These are phyloP conservation scores for Tromatobia lineatoria DNA, from an alignment of 2,888 invertebrate species.

Conservation along the genomic window DNA sequence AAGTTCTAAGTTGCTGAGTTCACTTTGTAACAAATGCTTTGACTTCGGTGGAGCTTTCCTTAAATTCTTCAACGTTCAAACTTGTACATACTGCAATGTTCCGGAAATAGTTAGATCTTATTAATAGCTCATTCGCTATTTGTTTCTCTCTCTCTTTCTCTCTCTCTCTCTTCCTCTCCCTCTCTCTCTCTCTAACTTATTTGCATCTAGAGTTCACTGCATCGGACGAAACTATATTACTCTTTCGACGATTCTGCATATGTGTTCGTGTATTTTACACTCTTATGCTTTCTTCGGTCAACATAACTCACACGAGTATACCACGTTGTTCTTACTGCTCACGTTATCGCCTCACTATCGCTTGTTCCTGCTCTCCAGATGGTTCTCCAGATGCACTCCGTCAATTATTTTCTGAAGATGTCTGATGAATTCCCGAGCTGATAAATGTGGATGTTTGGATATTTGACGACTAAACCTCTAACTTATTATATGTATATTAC, in stretches of 20 bases:
- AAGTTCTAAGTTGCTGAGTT: too few species aligned
- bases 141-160: constrained; percentile 1
- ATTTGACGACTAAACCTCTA: neutral
- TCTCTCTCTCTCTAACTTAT: constrained; percentile 8
- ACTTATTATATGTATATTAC: too few species aligned
- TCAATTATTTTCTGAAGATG: neutral
- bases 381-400: neutral
- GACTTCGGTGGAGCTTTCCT: constrained; percentile 33
- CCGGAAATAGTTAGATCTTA: constrained; percentile 59
- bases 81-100: constrained; percentile 62
- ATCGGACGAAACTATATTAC: constrained; percentile 8
- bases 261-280: neutral
- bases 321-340: neutral
- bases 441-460: neutral
- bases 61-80: constrained; percentile 27
- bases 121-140: constrained; percentile 62
- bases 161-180: too few species aligned
- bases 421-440: neutral
- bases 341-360: constrained; percentile 1
- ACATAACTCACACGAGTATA: neutral
- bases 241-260: neutral
- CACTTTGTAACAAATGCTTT: constrained; percentile 28
- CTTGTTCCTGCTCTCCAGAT: neutral
- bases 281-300: neutral
- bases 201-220: constrained; percentile 61